These are phyloP conservation scores for Acanthoscelides obtectus DNA, from an alignment of 2,888 invertebrate genomes.

Conservation along the genomic window DNA sequence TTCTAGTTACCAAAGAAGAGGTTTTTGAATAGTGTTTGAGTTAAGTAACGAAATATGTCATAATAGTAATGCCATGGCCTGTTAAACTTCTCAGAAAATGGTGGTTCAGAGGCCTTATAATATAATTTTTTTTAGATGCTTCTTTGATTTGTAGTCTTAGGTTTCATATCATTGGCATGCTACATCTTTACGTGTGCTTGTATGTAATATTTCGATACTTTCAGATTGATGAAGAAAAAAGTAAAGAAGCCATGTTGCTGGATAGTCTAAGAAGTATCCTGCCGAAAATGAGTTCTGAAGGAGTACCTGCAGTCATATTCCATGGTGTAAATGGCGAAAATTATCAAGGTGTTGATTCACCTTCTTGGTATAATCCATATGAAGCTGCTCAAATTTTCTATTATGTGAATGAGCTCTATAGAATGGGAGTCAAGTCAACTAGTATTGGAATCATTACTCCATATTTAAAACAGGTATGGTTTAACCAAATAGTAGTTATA, in stretches of 20 bases:
- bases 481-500: not conserved
- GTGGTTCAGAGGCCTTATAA: too few species aligned
- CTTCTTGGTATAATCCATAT: slow-evolving; percentile 85
- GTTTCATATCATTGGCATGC: too few species aligned
- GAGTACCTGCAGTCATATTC: slow-evolving; percentile 60
- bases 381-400: slow-evolving; percentile 67
- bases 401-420: slow-evolving; percentile 63
- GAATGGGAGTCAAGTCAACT: slow-evolving; percentile 56
- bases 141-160: too few species aligned
- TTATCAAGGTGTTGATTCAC: slow-evolving; percentile 68
- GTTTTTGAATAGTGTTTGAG: too few species aligned
- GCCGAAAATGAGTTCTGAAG: slow-evolving; percentile 39
- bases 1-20: too few species aligned
- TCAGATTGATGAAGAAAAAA: slow-evolving; percentile 43
- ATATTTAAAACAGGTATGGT: slow-evolving; percentile 84
- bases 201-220: too few species aligned
- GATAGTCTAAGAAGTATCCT: slow-evolving; percentile 40
- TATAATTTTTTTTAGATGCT: too few species aligned
- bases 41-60: too few species aligned
- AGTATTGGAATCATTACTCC: slow-evolving; percentile 91
- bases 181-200: too few species aligned
- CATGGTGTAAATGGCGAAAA: slow-evolving; percentile 68
- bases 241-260: slow-evolving; percentile 47
- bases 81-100: too few species aligned
- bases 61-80: too few species aligned